Base-by-base conservation (phyloP, 37 sponge, comb jelly and placozoan species). In the Chondrosia reniformis region DNA sequence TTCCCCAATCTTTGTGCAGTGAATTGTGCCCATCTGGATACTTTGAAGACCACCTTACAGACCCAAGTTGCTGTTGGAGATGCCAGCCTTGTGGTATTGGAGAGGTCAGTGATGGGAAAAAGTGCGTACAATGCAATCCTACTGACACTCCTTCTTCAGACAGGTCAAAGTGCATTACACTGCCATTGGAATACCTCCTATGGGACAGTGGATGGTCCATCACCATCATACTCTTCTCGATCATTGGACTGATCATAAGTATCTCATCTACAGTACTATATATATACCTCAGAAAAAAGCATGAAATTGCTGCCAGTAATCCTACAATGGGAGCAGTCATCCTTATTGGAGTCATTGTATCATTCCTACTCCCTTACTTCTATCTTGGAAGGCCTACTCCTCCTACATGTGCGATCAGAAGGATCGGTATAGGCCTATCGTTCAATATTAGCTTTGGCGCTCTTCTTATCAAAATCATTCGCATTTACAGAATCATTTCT, bases 381-480 rank as follows among this genome's bases (percentile, higher is more conserved):
- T 54, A 42, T 34, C 32, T 81, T 33, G 55, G 74, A 1, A 39
- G 21, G 33, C 82, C 82, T 24, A 81, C 46, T 33, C 36, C 46
- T 32, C 36, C 28, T 12, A 24, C 61, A 4, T 81, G 82, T 56
- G 75, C 55, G 1, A 3, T 72, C 13, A 46, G 55, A 44, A 30
- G 82, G 2, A 15, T 46, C 39, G 55, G 57, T 3, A 49, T 65
- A 24, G 77, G 77, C 17, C 3, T 81, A 6, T 76, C 40, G 4
- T 28, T 81, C 19, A 78, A 76, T 27, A 45, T 78, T 17, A 34
- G 63, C 75, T 81, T 76, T 39, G 82, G 82, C 42, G 73, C 82
- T n/a, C 46, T 81, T 19, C 58, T 81, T 3, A 45, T 81, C 34
- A 81, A 81, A 45, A 80, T 45, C 9, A 81, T 15, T 44, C 82